Conservation (phyloP, 2,888 invertebrate species). For the Pammene aurita region DNA sequence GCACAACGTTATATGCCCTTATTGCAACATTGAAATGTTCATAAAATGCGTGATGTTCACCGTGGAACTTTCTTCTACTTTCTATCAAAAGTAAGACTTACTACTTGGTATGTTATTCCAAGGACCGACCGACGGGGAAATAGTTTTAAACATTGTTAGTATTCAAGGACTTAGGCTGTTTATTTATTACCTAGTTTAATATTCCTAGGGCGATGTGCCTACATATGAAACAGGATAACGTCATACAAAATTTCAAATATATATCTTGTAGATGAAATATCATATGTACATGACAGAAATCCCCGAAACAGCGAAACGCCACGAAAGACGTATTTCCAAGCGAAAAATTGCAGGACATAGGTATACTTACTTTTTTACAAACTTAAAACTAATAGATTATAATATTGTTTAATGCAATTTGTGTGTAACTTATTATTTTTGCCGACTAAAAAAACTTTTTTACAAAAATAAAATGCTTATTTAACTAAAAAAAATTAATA, state of each 20-base stretch:
- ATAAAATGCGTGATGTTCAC: conserved; percentile 27
- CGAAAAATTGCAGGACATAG: no score
- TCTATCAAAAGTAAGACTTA: conserved; percentile 27
- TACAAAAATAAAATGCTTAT: background rate
- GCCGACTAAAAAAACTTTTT: no score
- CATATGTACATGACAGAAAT: no score
- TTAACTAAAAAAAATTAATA: background rate
- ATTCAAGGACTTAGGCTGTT: conserved; percentile 31
- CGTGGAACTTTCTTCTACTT: conserved; percentile 35
- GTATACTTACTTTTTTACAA: no score
- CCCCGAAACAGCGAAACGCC: no score
- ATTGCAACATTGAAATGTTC: conserved; percentile 19
- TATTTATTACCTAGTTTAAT: conserved; percentile 19
- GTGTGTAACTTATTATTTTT: no score
- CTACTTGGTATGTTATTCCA: conserved; percentile 21
- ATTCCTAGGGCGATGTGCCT: conserved; percentile 19
- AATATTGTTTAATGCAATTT: no score
- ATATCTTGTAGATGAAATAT: no score
- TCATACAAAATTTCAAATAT: no score
- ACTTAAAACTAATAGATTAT: no score
- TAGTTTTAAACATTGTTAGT: conserved; percentile 30
- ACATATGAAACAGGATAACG: background rate
- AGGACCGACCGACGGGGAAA: conserved; percentile 18
- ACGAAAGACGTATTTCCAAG: no score
- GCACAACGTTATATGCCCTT: conserved; percentile 20